Evolutionary conservation across 2,888 invertebrate species (phyloP).

Genomic region (Hypselothyrea guttata): DNA sequence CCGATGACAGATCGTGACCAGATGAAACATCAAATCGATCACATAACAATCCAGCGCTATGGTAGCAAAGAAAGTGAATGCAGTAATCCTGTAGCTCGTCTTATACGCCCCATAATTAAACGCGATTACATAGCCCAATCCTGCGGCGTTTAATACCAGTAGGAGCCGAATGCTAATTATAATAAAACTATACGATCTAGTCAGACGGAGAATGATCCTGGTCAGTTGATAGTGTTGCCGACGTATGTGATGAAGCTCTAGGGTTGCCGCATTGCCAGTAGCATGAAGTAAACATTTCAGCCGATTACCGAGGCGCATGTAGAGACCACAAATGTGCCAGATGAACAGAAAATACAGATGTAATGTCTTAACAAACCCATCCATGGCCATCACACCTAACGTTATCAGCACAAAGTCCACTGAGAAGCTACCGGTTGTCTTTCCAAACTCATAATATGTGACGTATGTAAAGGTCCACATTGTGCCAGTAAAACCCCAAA

Average conservation of each 20-base stretch:
- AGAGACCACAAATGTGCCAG: conserved; percentile 26
- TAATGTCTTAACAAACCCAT: conserved; percentile 9
- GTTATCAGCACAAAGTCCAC: background rate
- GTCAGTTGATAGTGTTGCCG: conserved; percentile 35
- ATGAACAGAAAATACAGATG: conserved; percentile 35
- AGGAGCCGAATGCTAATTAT: conserved; percentile 21
- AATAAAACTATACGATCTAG: conserved; percentile 1
- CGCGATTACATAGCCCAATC: conserved; percentile 30
- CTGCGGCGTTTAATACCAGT: conserved; percentile 8
- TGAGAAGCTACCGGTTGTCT: fast-evolving
- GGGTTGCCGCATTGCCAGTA: background rate
- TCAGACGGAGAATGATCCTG: conserved; percentile 15
- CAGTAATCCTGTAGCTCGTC: background rate
- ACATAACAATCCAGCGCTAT: conserved; percentile 16
- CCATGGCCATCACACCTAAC: conserved; percentile 5
- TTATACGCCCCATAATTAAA: background rate
- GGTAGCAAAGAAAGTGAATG: background rate
- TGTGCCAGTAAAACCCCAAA: conserved; percentile 9
- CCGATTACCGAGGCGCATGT: conserved; percentile 20
- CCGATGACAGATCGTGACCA: conserved; percentile 4
- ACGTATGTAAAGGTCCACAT: background rate
- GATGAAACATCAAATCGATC: conserved; percentile 25
- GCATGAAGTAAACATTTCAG: background rate
- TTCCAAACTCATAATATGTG: background rate
- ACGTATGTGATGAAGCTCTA: conserved; percentile 37